phyloP scores from a whole-genome alignment of 2,113 vertebrate species.

The Trichechus manatus region DNA sequence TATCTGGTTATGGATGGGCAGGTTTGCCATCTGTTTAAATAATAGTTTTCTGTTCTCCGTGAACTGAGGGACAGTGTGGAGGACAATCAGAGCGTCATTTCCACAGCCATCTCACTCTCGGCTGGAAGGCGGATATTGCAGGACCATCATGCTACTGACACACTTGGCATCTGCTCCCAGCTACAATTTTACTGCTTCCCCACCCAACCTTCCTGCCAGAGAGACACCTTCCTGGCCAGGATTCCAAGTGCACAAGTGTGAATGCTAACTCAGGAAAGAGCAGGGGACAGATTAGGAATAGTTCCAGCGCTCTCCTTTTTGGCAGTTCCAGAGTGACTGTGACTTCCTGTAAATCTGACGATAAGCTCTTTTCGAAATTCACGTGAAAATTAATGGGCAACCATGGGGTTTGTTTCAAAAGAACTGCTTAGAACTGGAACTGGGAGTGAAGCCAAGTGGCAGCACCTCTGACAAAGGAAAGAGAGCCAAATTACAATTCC shows the following conservation, averaged over 20 bases:
- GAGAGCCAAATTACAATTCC: not conserved
- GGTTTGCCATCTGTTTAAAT: conserved; percentile 84
- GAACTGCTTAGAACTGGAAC: conserved; percentile 28
- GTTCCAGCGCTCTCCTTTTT: conserved; percentile 68
- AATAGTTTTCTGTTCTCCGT: conserved; percentile 79
- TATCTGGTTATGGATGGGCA: conserved; percentile 81
- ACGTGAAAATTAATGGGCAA: conserved; percentile 66
- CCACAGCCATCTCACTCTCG: conserved; percentile 49
- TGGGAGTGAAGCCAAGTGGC: not conserved
- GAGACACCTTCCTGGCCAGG: conserved; percentile 61
- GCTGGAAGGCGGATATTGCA: conserved; percentile 29
- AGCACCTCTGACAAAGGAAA: not conserved
- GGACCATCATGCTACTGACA: not conserved
- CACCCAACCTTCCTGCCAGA: conserved; percentile 48
- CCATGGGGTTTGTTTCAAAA: conserved; percentile 63
- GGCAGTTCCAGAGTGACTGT: conserved; percentile 64
- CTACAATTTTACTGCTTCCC: conserved; percentile 15
- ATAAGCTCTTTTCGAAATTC: conserved; percentile 75
- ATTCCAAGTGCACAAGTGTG: not conserved
- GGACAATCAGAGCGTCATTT: conserved; percentile 71
- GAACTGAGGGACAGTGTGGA: conserved; percentile 59
- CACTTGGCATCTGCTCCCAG: conserved; percentile 19
- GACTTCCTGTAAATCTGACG: conserved; percentile 65
- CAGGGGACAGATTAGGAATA: conserved; percentile 74
- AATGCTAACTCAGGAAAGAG: conserved; percentile 70